Base-by-base conservation (phyloP, 2,113 vertebrate genomes). In the Mixornis gularis region DNA sequence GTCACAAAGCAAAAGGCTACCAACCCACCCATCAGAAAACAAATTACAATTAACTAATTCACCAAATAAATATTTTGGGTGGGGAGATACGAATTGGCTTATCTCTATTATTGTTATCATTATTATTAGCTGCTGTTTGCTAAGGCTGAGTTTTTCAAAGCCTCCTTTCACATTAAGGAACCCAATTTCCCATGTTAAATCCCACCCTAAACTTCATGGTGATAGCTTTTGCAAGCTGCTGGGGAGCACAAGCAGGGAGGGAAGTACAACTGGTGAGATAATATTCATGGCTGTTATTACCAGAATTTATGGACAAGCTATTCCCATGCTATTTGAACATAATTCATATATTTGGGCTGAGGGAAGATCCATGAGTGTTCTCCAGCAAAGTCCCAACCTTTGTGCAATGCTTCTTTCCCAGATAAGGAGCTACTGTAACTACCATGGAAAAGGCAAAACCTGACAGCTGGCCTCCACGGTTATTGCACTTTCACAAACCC, bases 91-190 rank as follows among this genome's bases (percentile, higher is more conserved):
- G 32, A 91, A 89, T 68, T 11, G 1, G 10, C 55, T 91, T 94
- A 80, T 93, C 74, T 80, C 16, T 76, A 15, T 60, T 79, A 53
- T 36, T 87, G 40, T 82, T 90, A 77, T 66, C 63, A 38, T 87
- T 91, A 48, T 71, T 80, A 77, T 83, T 85, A 88, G 48, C 56
- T 93, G 48, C 58, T 86, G 78, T 91, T 94, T 90, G 78, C 70
- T 87, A 82, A 85, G 68, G 21, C 1, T 17, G 73, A 79, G 32
- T 13, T 81, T 88, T 90, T 87, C 86, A 93, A 94, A 96, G 53
- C 32, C 40, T 32, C 27, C 46, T 65, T 93, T 59, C 55, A 38
- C 19, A 36, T 65, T n/a, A 59, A 74, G 79, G 49, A 89, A 34
- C 38, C 80, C 26, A 53, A 69, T 85, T 79, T 53, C 41, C 46